These are phyloP conservation scores for Clusia tigrina DNA, from an alignment of 2,888 invertebrate genomes.

Conservation along the genomic window DNA sequence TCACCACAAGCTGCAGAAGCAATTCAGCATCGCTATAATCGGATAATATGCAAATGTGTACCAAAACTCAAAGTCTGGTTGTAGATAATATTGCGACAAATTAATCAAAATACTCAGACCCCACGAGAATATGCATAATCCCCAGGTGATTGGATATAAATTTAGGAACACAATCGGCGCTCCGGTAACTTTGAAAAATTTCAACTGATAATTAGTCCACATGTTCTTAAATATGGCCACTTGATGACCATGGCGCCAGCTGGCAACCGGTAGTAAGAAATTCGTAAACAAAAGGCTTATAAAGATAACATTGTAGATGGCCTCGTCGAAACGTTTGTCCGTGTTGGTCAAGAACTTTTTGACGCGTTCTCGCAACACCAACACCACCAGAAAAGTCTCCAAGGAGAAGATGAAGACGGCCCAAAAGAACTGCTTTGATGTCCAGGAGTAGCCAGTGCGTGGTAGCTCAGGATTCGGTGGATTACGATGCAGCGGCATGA, in stretches of 20 bases:
- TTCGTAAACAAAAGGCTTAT: conserved; percentile 76
- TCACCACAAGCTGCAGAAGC: conserved; percentile 76
- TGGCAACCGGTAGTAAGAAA: conserved; percentile 73
- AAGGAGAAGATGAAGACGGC: conserved; percentile 71
- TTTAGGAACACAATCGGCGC: conserved; percentile 74
- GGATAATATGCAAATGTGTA: conserved; percentile 78
- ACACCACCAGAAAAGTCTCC: conserved; percentile 69
- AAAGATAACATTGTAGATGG: conserved; percentile 78
- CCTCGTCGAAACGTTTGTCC: conserved; percentile 77
- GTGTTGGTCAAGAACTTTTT: conserved; percentile 68
- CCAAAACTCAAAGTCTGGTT: conserved; percentile 77
- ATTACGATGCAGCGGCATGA: conserved; percentile 78
- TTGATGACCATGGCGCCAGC: conserved; percentile 76
- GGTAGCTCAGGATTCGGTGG: conserved; percentile 66
- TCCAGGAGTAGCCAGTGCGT: conserved; percentile 71
- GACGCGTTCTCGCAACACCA: conserved; percentile 68
- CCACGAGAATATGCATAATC: conserved; percentile 74
- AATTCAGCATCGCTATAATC: conserved; percentile 77
- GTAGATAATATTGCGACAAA: conserved; percentile 74
- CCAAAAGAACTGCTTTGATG: conserved; percentile 73
- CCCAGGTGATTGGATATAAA: conserved; percentile 71
- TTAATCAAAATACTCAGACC: conserved; percentile 71
- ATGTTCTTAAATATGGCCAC: conserved; percentile 80
- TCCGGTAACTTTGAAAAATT: conserved; percentile 63
- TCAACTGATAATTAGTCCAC: conserved; percentile 80